phyloP scores from a whole-genome alignment of 64 coral and sea anemone genomes.

The Stylophora pistillata region DNA sequence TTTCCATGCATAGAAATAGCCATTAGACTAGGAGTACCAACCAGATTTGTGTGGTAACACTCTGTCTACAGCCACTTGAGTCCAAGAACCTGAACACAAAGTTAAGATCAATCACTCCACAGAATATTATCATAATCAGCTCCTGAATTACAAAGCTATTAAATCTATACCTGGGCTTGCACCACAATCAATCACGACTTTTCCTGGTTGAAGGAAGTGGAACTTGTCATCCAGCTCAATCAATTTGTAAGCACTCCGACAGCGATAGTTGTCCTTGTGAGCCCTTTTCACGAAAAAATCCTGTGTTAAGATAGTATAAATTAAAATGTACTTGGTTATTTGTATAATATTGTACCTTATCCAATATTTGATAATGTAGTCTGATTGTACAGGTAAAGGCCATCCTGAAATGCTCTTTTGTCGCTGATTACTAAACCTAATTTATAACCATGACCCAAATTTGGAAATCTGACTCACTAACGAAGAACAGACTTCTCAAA shows the following conservation, averaged over 20 bases:
- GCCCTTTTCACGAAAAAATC: slow-evolving; percentile 92
- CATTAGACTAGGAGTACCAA: neutral
- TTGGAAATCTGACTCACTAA: too few relatives aligned
- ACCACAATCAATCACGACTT: slow-evolving; percentile 90
- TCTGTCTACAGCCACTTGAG: slow-evolving; percentile 90
- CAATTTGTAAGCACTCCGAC: slow-evolving; percentile 95
- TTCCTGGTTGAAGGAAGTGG: slow-evolving; percentile 78
- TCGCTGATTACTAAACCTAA: too few relatives aligned
- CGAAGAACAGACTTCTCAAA: too few relatives aligned
- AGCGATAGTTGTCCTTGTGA: slow-evolving; percentile 65
- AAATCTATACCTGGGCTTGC: slow-evolving; percentile 82
- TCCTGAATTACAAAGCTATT: neutral
- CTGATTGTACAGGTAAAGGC: too few relatives aligned
- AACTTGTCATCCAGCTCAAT: slow-evolving; percentile 90
- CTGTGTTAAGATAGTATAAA: slow-evolving; percentile 23
- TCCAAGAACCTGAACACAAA: slow-evolving; percentile 79
- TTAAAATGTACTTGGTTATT: neutral
- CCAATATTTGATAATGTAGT: too few relatives aligned
- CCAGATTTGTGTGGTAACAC: slow-evolving; percentile 32
- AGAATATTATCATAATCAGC: neutral
- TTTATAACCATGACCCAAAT: too few relatives aligned
- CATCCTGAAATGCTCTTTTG: too few relatives aligned
- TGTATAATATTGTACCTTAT: neutral
- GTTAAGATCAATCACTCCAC: neutral
- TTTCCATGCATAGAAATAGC: neutral